Conservation (phyloP, 23 tunicate species). For the Pegea sp. region DNA sequence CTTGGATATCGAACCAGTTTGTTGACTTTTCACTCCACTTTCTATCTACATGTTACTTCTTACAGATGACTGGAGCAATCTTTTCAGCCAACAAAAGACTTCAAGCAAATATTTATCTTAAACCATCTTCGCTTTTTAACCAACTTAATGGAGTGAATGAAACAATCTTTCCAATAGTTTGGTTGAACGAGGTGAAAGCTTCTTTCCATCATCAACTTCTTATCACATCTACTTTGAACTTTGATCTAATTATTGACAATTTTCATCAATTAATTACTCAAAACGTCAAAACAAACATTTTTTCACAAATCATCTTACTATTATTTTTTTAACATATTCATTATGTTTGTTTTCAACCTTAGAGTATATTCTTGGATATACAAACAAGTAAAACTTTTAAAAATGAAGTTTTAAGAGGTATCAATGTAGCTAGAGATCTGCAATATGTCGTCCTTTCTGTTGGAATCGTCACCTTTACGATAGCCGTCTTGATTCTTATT, state of each 20-base stretch:
- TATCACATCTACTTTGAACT: no score
- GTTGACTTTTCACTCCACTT: background rate
- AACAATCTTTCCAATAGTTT: slow-evolving; percentile 22
- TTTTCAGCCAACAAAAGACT: slow-evolving; percentile 35
- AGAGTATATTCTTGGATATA: slow-evolving; percentile 23
- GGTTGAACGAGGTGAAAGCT: slow-evolving; percentile 32
- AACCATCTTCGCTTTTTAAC: slow-evolving; percentile 2
- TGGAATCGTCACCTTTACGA: slow-evolving; percentile 9
- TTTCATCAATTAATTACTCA: no score
- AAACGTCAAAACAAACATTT: no score
- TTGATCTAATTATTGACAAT: no score
- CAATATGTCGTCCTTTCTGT: slow-evolving; percentile 22
- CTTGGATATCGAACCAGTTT: slow-evolving; percentile 61
- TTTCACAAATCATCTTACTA: no score
- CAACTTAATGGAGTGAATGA: slow-evolving; percentile 11
- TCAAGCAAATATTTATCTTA: slow-evolving; percentile 20
- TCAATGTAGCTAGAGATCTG: slow-evolving; percentile 10
- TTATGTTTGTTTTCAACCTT: background rate
- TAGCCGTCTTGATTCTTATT: slow-evolving; percentile 2
- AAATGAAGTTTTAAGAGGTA: slow-evolving; percentile 5
- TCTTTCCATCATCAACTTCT: background rate
- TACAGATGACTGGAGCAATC: slow-evolving; percentile 29
- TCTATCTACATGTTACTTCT: background rate
- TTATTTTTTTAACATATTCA: background rate
- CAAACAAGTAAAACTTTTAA: slow-evolving; percentile 19